A percentile compares a stretch with the other conserved stretches of the same genome.
Conservation (phyloP, 2,888 invertebrate genomes). For the Phortica magna region DNA sequence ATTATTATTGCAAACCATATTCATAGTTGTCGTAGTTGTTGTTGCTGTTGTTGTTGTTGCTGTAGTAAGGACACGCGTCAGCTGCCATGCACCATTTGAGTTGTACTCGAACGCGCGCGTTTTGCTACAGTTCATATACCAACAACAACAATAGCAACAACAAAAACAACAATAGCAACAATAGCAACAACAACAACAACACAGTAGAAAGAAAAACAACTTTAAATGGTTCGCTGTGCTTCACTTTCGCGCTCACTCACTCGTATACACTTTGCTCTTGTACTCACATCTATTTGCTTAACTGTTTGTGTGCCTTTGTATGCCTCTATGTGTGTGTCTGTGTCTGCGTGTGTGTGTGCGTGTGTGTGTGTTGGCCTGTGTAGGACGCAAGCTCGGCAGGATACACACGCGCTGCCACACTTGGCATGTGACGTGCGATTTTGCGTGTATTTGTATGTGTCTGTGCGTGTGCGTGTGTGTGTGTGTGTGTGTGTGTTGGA, state of each 20-base stretch:
- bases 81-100: constrained; percentile 31
- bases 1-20: constrained; percentile 62
- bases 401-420: constrained; percentile 22
- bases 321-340: constrained; percentile 17
- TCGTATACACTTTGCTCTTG: not conserved
- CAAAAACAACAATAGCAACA: constrained; percentile 1
- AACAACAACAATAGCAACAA: not conserved
- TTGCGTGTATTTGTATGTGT: constrained; percentile 31
- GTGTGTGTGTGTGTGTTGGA: constrained; percentile 30
- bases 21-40: constrained; percentile 25
- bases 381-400: constrained; percentile 20
- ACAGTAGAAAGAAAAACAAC: not conserved
- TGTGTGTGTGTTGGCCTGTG: constrained; percentile 22
- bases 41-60: constrained; percentile 35
- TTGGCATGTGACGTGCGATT: constrained; percentile 60
- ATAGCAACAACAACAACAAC: not conserved
- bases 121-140: not conserved
- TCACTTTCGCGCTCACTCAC: constrained; percentile 25
- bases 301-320: constrained; percentile 2
- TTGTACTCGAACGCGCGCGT: constrained; percentile 8
- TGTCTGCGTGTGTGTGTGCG: constrained; percentile 9
- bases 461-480: constrained; percentile 38
- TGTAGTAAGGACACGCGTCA: constrained; percentile 58
- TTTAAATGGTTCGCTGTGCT: not conserved
- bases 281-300: constrained; percentile 23